phyloP scores from a whole-genome alignment of 2,888 invertebrate genomes.

The Platycheirus albimanus region DNA sequence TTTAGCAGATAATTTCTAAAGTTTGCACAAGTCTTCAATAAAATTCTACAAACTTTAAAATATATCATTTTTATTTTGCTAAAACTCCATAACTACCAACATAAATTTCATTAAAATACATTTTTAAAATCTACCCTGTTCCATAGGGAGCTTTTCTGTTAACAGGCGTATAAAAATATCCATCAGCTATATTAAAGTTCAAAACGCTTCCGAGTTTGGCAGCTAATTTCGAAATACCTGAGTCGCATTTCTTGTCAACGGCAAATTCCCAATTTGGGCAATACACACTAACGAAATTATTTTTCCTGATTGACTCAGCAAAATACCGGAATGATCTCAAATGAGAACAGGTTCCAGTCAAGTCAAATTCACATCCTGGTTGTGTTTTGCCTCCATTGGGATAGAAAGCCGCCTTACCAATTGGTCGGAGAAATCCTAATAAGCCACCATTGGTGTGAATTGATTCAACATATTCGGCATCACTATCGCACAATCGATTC shows the following conservation, averaged over 20 bases:
- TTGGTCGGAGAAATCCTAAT: conserved; percentile 80
- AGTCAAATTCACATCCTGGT: conserved; percentile 83
- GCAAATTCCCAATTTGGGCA: conserved; percentile 75
- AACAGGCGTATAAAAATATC: conserved; percentile 5
- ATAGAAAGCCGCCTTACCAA: conserved; percentile 84
- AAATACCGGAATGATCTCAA: conserved; percentile 82
- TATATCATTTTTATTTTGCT: no score
- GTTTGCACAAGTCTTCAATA: no score
- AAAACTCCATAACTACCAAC: no score
- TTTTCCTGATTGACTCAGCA: conserved; percentile 81
- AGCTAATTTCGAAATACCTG: not conserved
- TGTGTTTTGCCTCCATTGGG: conserved; percentile 84
- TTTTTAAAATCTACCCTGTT: conserved; percentile 78
- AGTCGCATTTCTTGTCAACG: not conserved
- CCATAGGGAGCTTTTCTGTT: not conserved
- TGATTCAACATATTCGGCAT: conserved; percentile 80
- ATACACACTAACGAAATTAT: conserved; percentile 77
- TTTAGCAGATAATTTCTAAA: no score
- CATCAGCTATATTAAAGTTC: not conserved
- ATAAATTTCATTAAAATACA: no score
- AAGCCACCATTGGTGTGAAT: conserved; percentile 79
- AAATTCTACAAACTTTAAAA: no score
- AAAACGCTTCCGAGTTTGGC: conserved; percentile 3
- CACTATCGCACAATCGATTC: conserved; percentile 41
- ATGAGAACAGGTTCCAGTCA: conserved; percentile 82